phyloP scores from a whole-genome alignment of 2,113 vertebrate species.

The Oenanthe oenanthe region DNA sequence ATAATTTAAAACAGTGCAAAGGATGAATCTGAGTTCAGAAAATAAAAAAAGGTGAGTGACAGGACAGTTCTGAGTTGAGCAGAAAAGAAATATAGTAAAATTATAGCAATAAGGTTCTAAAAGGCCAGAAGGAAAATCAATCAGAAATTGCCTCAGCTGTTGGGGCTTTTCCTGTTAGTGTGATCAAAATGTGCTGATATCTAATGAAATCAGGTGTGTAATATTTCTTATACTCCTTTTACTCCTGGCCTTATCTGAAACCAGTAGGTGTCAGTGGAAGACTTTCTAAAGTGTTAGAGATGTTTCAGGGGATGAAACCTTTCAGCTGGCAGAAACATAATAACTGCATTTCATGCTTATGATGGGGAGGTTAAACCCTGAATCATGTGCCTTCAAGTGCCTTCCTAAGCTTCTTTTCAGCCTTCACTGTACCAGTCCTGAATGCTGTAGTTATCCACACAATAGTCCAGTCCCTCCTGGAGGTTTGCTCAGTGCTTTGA shows the following conservation, averaged over 20 bases:
- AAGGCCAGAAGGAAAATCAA: not conserved
- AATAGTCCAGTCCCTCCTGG: not conserved
- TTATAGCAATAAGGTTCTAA: not conserved
- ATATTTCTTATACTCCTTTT: not conserved
- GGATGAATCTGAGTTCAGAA: not conserved
- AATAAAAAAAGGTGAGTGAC: not conserved
- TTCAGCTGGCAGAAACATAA: not conserved
- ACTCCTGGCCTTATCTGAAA: not conserved
- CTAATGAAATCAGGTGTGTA: not conserved
- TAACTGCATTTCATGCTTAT: constrained; percentile 16
- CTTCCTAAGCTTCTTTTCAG: not conserved
- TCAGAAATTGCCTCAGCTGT: not conserved
- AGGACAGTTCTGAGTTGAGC: not conserved
- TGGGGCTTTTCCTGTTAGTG: not conserved
- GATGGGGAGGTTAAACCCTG: not conserved
- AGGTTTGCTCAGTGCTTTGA: not conserved
- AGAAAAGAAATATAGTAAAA: not conserved
- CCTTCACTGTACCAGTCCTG: not conserved
- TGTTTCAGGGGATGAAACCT: not conserved
- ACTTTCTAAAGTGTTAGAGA: not conserved
- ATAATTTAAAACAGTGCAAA: constrained; percentile 38
- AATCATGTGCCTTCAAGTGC: not conserved
- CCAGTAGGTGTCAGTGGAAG: constrained; percentile 25
- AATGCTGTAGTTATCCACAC: not conserved
- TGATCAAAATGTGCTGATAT: not conserved